phyloP scores from a whole-genome alignment of 2,888 invertebrate species.

The Willowsia nigromaculata region DNA sequence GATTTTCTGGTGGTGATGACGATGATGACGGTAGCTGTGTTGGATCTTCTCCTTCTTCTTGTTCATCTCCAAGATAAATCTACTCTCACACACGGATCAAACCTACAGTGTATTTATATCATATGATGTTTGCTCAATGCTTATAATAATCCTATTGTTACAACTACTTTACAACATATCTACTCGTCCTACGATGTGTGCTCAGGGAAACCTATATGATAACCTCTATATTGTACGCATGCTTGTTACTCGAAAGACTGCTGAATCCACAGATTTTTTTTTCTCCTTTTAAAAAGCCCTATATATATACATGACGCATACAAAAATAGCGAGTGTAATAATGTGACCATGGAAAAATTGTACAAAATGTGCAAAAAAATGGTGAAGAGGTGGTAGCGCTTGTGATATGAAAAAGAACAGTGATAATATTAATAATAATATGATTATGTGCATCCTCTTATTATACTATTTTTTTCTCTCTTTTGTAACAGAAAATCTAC shows the following conservation, averaged over 20 bases:
- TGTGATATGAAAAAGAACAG: neutral
- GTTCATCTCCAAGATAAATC: neutral
- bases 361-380: slow-evolving; percentile 5
- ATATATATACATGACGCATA: no score
- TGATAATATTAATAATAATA: slow-evolving; percentile 19
- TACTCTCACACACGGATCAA: slow-evolving; percentile 26
- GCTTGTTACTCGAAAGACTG: neutral
- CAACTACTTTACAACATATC: neutral
- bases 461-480: neutral
- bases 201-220: neutral
- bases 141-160: slow-evolving; percentile 31
- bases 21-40: neutral
- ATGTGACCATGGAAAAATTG: neutral
- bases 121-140: slow-evolving; percentile 20
- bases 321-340: no score
- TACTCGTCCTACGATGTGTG: neutral
- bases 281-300: no score
- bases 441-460: slow-evolving; percentile 30
- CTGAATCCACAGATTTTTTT: slow-evolving; percentile 50
- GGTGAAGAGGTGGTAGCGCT: neutral
- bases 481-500: slow-evolving; percentile 48
- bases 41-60: neutral
- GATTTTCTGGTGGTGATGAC: slow-evolving; percentile 20
- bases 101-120: neutral
- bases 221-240: neutral